Conservation (phyloP, 2,888 invertebrate species). For the Lithophane leautieri region DNA sequence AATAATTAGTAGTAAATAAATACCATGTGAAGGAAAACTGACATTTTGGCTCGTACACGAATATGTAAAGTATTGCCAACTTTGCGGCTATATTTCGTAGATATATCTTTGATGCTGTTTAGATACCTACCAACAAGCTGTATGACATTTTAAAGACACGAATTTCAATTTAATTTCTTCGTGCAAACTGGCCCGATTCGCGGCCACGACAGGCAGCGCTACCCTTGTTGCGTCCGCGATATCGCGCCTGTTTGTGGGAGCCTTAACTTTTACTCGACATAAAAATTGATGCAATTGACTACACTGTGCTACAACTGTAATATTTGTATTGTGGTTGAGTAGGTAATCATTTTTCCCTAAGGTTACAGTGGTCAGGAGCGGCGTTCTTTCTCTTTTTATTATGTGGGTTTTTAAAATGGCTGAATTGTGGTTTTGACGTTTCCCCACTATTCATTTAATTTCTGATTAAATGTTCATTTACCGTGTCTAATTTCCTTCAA, state of each 20-base stretch:
- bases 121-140: not conserved
- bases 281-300: not conserved
- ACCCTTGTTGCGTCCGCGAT: too few relatives aligned
- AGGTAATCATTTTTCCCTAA: slow-evolving; percentile 4
- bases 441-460: slow-evolving; percentile 1
- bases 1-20: slow-evolving; percentile 38
- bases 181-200: too few relatives aligned
- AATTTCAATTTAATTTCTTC: not conserved
- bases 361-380: too few relatives aligned
- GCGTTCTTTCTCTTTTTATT: not conserved
- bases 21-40: slow-evolving; percentile 55
- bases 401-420: not conserved
- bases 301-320: not conserved
- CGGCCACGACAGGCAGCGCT: too few relatives aligned
- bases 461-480: not conserved
- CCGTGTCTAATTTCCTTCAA: not conserved
- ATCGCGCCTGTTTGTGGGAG: too few relatives aligned
- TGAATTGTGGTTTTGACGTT: slow-evolving; percentile 26
- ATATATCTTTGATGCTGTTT: slow-evolving; percentile 27
- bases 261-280: not conserved
- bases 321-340: not conserved
- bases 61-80: slow-evolving; percentile 68
- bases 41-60: slow-evolving; percentile 68
- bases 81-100: slow-evolving; percentile 38
- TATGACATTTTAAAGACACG: not conserved